These are phyloP conservation scores for Oligia fasciuncula DNA, from an alignment of 2,888 invertebrate species.

Conservation along the genomic window DNA sequence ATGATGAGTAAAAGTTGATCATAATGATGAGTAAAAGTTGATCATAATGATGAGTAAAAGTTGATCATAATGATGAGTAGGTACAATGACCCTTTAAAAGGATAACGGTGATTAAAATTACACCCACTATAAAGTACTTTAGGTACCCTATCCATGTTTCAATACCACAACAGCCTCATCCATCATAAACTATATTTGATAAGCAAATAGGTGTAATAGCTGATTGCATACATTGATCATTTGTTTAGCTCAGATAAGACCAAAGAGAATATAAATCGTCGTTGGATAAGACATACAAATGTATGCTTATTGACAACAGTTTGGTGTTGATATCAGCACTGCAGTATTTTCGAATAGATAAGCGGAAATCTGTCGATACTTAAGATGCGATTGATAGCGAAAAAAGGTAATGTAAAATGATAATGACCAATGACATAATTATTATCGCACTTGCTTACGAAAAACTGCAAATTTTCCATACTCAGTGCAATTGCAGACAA, in stretches of 20 bases:
- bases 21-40: too few relatives aligned
- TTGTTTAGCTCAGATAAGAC: background rate
- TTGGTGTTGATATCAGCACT: slow-evolving; percentile 32
- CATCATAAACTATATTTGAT: slow-evolving; percentile 33
- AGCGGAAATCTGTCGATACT: slow-evolving; percentile 26
- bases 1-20: too few relatives aligned
- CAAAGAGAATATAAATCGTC: too few relatives aligned
- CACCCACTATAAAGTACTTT: background rate
- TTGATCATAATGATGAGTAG: too few relatives aligned
- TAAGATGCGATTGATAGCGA: slow-evolving; percentile 29
- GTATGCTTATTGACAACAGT: slow-evolving; percentile 20
- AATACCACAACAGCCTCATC: background rate
- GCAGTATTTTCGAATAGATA: slow-evolving; percentile 34
- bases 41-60: too few relatives aligned
- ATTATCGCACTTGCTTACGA: slow-evolving; percentile 35
- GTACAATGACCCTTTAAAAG: too few relatives aligned
- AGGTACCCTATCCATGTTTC: background rate
- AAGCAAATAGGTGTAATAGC: background rate
- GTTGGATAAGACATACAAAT: slow-evolving; percentile 5
- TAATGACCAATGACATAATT: slow-evolving; percentile 25
- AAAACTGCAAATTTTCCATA: slow-evolving; percentile 43
- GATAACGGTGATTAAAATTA: too few relatives aligned
- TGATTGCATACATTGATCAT: slow-evolving; percentile 16
- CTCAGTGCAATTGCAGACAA: slow-evolving; percentile 4
- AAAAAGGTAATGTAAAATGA: slow-evolving; percentile 20